Base-by-base conservation (phyloP, 2,888 invertebrate genomes). In the Carterocephalus palaemon region DNA sequence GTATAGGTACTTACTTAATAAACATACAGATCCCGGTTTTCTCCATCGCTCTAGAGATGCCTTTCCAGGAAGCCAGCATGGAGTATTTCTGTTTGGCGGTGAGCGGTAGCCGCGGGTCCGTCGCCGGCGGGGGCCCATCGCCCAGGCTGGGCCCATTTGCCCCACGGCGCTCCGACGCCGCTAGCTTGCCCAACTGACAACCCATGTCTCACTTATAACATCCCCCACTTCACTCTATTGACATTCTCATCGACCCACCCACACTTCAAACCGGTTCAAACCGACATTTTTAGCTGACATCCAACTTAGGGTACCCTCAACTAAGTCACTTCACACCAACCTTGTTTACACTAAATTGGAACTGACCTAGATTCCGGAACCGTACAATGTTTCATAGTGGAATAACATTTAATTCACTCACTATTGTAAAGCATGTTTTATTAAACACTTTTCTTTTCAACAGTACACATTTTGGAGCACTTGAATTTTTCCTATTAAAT, bases 11-110 rank as follows among this genome's bases (percentile, higher is more conserved):
- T 92, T 86, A 96, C 96, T 93, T 95, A 77, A 95, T 89, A 78
- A 96, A 96, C 96, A 96, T 96, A 82, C 92, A 92, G 58, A 95
- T 92, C 37, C 96, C 96, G 31, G 96, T 96, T 42, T 93, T 91
- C 77, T 95, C 94, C 91, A 96, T 93, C 7, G 95, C 95, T 54
- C 96, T 89, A 54, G 93, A 92, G 60, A 96, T 96, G 16, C 94
- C 96, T 67, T 95, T 95, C 96, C 96, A 96, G 6, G 95, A 95
- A 1, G 96, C 95, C 54, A 94, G 88, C 89, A 96, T 94, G 57
- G 91, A 92, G 80, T 94, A 96, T 81, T 93, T 95, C 88, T 96
- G 95, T 69, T 93, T 92, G 10, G 94, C 94, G 0, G 93, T 95
- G 48, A 96, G 88, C 0, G 95, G 95, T 50, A 95, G 88, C 60